Evolutionary conservation across 2,113 vertebrate species (phyloP).

Genomic region (Merops nubicus): DNA sequence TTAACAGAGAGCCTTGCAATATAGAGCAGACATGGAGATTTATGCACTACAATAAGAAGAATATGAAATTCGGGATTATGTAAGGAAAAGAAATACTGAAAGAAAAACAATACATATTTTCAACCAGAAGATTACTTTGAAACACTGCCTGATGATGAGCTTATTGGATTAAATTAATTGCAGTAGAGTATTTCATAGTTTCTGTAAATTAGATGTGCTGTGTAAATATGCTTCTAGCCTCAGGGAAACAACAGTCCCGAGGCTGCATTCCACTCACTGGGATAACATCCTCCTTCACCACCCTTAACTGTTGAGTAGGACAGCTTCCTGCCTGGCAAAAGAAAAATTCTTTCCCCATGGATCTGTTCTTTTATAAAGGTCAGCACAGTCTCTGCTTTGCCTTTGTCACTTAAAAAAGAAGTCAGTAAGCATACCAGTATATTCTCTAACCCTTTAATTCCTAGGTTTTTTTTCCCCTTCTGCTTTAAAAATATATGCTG

Average conservation of each 20-base stretch:
- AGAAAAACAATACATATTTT: neutral
- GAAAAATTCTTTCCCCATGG: neutral
- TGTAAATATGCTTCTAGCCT: neutral
- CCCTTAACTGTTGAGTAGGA: neutral
- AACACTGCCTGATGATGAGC: neutral
- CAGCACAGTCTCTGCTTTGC: neutral
- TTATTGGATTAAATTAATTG: neutral
- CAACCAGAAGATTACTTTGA: neutral
- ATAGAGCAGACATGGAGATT: neutral
- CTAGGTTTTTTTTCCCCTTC: fast-evolving
- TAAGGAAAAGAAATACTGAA: neutral
- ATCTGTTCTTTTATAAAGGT: neutral
- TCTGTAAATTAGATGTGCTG: neutral
- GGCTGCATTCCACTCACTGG: neutral
- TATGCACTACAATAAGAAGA: neutral
- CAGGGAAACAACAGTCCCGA: neutral
- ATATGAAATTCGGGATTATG: neutral
- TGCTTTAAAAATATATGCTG: neutral
- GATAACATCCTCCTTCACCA: neutral
- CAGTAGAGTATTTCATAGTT: neutral
- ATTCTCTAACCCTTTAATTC: neutral
- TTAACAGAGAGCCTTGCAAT: neutral
- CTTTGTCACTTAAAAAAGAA: neutral
- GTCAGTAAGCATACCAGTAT: neutral
- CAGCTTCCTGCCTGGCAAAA: neutral